phyloP scores from a whole-genome alignment of 2,113 vertebrate species.

The Callocephalon fimbriatum region DNA sequence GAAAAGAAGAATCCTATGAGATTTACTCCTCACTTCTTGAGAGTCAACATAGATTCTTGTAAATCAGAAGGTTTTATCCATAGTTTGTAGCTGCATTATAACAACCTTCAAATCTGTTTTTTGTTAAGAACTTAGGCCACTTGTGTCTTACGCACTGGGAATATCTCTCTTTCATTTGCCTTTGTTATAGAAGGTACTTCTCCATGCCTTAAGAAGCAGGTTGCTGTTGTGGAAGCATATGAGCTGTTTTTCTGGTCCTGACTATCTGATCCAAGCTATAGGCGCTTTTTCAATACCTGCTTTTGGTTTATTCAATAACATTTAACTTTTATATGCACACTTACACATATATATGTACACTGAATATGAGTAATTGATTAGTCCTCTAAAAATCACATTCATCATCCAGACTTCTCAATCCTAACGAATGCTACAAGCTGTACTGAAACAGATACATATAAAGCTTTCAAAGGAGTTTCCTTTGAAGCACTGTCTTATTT shows the following conservation, averaged over 20 bases:
- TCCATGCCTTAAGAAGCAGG: not conserved
- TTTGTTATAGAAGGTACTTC: not conserved
- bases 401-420: not conserved
- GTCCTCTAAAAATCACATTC: not conserved
- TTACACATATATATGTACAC: too few species aligned
- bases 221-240: not conserved
- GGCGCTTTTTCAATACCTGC: not conserved
- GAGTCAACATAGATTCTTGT: not conserved
- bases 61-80: not conserved
- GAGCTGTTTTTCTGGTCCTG: not conserved
- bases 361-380: not conserved
- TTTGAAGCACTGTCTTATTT: not conserved
- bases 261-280: not conserved
- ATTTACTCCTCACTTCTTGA: not conserved
- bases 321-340: not conserved
- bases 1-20: not conserved
- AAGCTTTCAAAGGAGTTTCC: not conserved
- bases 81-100: not conserved
- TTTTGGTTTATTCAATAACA: not conserved
- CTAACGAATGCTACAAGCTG: not conserved
- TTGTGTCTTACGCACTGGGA: not conserved
- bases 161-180: not conserved
- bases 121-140: not conserved
- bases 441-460: not conserved
- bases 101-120: not conserved